Evolutionary conservation across 2,888 invertebrate species (phyloP).

Genomic region (Adineta ricciae): DNA sequence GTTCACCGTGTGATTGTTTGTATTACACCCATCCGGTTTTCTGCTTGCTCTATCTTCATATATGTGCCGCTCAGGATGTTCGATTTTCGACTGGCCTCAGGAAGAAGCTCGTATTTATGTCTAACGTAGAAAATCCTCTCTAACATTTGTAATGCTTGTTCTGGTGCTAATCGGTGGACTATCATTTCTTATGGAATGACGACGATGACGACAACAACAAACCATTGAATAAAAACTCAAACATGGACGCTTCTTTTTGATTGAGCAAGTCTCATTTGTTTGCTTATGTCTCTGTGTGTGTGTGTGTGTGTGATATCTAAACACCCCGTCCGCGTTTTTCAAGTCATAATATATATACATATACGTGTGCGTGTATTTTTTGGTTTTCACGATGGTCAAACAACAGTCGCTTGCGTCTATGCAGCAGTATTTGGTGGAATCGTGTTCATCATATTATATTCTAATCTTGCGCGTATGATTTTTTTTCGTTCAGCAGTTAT

Average conservation of each 20-base stretch:
- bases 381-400: not conserved
- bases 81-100: not conserved
- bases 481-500: not conserved
- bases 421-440: slow-evolving; percentile 2
- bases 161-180: not conserved
- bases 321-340: not conserved
- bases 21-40: not conserved
- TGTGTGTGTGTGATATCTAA: slow-evolving; percentile 1
- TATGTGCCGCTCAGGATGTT: not conserved
- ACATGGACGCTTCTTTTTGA: not conserved
- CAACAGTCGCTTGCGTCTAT: slow-evolving; percentile 9
- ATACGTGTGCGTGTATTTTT: not conserved
- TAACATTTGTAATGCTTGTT: not conserved
- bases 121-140: too few relatives aligned
- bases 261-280: not conserved
- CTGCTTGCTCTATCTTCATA: not conserved
- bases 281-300: not conserved
- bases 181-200: not conserved
- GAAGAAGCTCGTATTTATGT: not conserved
- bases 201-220: too few relatives aligned
- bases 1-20: not conserved
- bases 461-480: not conserved
- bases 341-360: not conserved
- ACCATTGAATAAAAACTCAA: not conserved
- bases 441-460: not conserved